Conservation (phyloP, 2,113 vertebrate genomes). For the Daubentonia madagascariensis region DNA sequence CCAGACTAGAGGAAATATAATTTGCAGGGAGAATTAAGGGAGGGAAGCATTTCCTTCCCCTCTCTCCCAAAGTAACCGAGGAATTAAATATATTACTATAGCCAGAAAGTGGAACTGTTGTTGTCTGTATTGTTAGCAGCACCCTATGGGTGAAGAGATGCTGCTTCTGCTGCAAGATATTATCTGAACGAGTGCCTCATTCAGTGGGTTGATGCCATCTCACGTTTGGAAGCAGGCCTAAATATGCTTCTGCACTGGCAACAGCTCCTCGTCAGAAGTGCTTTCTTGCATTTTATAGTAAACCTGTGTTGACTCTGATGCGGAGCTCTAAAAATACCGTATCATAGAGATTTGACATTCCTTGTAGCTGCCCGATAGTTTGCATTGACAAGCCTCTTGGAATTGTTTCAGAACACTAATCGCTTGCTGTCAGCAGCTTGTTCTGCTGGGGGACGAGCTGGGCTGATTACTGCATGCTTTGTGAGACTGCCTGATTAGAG, state of each 20-base stretch:
- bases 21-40: not conserved
- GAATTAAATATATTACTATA: not conserved
- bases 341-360: not conserved
- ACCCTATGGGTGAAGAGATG: not conserved
- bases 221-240: not conserved
- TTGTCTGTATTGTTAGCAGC: not conserved
- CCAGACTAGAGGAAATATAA: not conserved
- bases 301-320: not conserved
- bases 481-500: not conserved
- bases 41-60: not conserved
- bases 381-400: not conserved
- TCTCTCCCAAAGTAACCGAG: not conserved
- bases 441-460: not conserved
- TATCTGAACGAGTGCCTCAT: fast-evolving
- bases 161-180: not conserved
- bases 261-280: not conserved
- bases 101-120: not conserved
- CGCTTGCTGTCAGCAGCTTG: not conserved
- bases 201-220: not conserved
- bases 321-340: not conserved
- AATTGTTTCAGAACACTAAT: not conserved
- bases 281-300: not conserved
- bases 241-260: not conserved
- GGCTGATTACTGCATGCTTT: not conserved
- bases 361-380: not conserved